Evolutionary conservation across 2,888 invertebrate genomes (phyloP).

Genomic region (Rambutsinella grinnellia): DNA sequence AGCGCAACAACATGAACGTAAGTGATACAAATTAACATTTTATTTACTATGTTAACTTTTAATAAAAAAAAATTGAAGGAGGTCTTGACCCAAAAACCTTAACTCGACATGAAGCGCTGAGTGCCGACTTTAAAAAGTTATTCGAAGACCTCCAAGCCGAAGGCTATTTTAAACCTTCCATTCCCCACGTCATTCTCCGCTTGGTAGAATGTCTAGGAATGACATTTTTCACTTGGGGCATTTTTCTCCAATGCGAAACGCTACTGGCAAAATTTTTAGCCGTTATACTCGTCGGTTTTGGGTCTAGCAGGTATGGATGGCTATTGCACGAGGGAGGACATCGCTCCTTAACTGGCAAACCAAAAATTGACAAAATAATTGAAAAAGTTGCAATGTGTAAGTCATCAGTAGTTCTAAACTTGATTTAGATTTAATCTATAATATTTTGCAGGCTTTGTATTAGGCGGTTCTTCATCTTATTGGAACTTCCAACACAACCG

Average conservation of each 20-base stretch:
- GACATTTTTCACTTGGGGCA: too few species aligned
- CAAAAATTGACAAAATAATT: slow-evolving; percentile 59
- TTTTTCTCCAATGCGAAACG: too few species aligned
- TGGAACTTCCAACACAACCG: slow-evolving; percentile 62
- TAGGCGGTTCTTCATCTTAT: slow-evolving; percentile 56
- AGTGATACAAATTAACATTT: background rate
- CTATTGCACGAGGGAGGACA: slow-evolving; percentile 63
- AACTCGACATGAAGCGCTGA: background rate
- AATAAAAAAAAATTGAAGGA: background rate
- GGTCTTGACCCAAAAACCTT: background rate
- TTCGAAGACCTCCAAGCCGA: slow-evolving; percentile 7
- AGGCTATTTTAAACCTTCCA: too few species aligned
- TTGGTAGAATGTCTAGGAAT: too few species aligned
- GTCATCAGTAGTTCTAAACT: slow-evolving; percentile 50
- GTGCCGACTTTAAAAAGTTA: slow-evolving; percentile 1
- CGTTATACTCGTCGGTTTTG: background rate
- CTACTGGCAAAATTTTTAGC: background rate
- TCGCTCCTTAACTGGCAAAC: slow-evolving; percentile 61
- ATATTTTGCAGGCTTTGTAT: slow-evolving; percentile 54
- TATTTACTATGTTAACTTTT: too few species aligned
- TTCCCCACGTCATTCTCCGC: too few species aligned
- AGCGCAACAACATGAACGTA: background rate
- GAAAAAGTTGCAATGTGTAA: slow-evolving; percentile 61
- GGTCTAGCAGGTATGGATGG: slow-evolving; percentile 26
- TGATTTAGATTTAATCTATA: background rate